Conservation (phyloP, 1,140 invertebrate genomes). For the Nasonia longicornis region DNA sequence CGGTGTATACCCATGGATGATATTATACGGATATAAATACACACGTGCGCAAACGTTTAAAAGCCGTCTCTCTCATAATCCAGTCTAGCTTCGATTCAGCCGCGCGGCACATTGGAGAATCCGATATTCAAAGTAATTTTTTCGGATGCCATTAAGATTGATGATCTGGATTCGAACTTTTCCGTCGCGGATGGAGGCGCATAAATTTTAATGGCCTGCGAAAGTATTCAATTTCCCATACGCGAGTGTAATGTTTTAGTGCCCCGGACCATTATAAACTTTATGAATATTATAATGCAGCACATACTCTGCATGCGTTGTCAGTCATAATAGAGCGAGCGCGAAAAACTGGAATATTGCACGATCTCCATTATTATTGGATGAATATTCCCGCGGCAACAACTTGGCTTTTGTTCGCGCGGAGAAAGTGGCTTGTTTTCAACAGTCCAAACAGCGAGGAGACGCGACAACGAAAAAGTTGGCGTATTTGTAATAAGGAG, state of each 20-base stretch:
- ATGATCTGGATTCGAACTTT: slow-evolving; percentile 1
- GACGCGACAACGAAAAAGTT: too few species aligned
- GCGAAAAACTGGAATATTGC: neutral
- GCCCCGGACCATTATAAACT: neutral
- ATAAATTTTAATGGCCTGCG: slow-evolving; percentile 2
- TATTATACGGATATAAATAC: neutral
- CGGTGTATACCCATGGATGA: neutral
- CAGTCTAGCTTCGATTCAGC: neutral
- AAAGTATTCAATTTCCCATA: neutral
- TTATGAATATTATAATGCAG: neutral
- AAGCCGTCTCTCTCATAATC: neutral
- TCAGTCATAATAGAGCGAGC: neutral
- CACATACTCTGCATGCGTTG: neutral
- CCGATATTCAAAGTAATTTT: slow-evolving; percentile 33
- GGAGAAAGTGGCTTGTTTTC: too few species aligned
- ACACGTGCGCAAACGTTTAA: neutral
- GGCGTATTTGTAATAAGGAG: neutral
- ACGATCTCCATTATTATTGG: neutral
- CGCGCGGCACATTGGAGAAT: neutral
- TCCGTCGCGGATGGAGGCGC: neutral
- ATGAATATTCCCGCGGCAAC: neutral
- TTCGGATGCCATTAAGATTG: slow-evolving; percentile 4
- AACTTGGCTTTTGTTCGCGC: too few species aligned
- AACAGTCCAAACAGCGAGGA: too few species aligned
- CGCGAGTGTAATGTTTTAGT: neutral